phyloP scores from a whole-genome alignment of 2,888 invertebrate species.

The Hedya salicella region DNA sequence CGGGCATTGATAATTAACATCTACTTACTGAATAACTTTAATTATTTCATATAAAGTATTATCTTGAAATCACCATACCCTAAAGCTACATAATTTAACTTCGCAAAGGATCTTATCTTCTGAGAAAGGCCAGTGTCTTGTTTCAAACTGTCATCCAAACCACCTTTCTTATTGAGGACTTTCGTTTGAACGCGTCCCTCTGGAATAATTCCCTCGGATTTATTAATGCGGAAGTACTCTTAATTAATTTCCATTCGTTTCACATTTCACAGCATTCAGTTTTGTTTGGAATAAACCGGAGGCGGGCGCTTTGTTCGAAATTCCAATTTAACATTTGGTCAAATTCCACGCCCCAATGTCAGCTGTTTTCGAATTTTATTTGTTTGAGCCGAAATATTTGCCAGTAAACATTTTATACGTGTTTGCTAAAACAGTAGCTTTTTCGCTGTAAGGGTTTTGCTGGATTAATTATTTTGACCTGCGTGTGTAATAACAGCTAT shows the following conservation, averaged over 20 bases:
- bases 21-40: no score
- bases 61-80: neutral
- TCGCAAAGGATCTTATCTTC: neutral
- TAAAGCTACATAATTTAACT: neutral
- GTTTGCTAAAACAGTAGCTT: slow-evolving; percentile 28
- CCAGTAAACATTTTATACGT: slow-evolving; percentile 30
- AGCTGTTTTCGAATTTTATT: slow-evolving; percentile 39
- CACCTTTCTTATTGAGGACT: slow-evolving; percentile 5
- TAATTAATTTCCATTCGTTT: slow-evolving; percentile 35
- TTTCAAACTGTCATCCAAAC: neutral
- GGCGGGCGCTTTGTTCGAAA: slow-evolving; percentile 24
- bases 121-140: neutral
- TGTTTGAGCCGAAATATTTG: slow-evolving; percentile 26
- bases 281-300: slow-evolving; percentile 26
- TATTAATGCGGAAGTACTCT: slow-evolving; percentile 30
- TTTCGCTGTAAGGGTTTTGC: slow-evolving; percentile 29
- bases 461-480: slow-evolving; percentile 28
- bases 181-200: neutral
- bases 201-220: slow-evolving; percentile 9
- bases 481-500: neutral
- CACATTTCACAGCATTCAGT: slow-evolving; percentile 25
- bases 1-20: no score
- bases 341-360: slow-evolving; percentile 26
- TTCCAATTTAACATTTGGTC: slow-evolving; percentile 38
- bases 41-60: no score